These are phyloP conservation scores for Nomada ruficornis DNA, from an alignment of 2,888 invertebrate genomes.

Conservation along the genomic window DNA sequence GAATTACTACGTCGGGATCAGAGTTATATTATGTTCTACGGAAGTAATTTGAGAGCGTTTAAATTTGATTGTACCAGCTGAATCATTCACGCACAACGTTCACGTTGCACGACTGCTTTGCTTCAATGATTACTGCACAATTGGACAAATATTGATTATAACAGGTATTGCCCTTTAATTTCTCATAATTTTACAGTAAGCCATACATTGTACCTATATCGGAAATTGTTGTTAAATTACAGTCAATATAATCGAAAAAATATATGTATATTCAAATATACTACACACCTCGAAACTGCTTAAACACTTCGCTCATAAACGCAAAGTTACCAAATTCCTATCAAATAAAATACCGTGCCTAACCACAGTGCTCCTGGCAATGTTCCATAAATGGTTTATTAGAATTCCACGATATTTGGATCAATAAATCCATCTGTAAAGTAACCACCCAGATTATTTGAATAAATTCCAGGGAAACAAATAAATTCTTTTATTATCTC, in stretches of 20 bases:
- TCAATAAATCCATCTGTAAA: not conserved
- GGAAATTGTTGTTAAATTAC: too few relatives aligned
- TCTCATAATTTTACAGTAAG: not conserved
- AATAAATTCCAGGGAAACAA: not conserved
- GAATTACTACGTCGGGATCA: not conserved
- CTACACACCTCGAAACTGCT: not conserved
- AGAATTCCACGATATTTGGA: not conserved
- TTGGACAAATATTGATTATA: too few relatives aligned
- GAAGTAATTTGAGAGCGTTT: too few relatives aligned
- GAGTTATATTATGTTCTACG: too few relatives aligned
- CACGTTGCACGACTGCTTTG: too few relatives aligned
- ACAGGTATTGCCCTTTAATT: not conserved
- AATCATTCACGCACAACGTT: too few relatives aligned
- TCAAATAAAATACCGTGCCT: slow-evolving; percentile 2
- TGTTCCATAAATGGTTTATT: slow-evolving; percentile 9
- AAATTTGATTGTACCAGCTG: too few relatives aligned
- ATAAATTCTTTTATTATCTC: not conserved
- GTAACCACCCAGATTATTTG: not conserved
- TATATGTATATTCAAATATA: too few relatives aligned
- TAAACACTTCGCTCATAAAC: not conserved
- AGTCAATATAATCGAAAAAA: too few relatives aligned
- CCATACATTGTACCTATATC: too few relatives aligned
- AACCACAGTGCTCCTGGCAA: not conserved
- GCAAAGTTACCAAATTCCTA: slow-evolving; percentile 13
- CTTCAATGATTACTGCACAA: too few relatives aligned